Conservation (phyloP, 2,888 invertebrate genomes). For the Perdita meconis region DNA sequence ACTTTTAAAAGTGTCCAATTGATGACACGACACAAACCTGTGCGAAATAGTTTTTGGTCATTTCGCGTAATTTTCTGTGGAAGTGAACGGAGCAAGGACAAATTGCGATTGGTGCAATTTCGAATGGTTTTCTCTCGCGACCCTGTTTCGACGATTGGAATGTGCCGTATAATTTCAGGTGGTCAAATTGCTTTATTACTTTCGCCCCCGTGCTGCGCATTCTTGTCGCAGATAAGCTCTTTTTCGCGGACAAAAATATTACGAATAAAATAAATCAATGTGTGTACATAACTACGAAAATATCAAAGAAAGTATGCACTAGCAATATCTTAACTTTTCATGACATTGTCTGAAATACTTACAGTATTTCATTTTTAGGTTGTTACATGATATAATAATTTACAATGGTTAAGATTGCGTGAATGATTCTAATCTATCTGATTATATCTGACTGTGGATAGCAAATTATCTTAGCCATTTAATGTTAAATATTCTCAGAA, state of each 20-base stretch:
- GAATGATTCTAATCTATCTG: too few species aligned
- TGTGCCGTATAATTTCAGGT: conserved; percentile 47
- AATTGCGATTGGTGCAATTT: conserved; percentile 56
- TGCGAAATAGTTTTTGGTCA: conserved; percentile 31
- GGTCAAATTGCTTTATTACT: conserved; percentile 57
- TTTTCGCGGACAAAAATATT: conserved; percentile 19
- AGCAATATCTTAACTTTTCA: too few species aligned
- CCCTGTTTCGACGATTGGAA: conserved; percentile 53
- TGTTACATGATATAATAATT: too few species aligned
- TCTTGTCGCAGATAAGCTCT: conserved; percentile 17
- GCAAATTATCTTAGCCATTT: too few species aligned
- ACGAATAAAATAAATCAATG: not conserved
- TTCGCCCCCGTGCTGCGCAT: conserved; percentile 43
- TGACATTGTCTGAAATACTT: not conserved
- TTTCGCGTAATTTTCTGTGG: conserved; percentile 36
- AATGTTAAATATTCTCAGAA: too few species aligned
- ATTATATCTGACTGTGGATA: too few species aligned
- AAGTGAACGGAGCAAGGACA: conserved; percentile 55
- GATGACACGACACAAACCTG: not conserved
- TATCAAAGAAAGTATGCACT: not conserved
- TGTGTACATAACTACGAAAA: not conserved
- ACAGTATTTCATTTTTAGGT: too few species aligned
- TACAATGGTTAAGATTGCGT: too few species aligned
- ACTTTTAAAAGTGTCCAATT: not conserved
- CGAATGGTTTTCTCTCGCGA: conserved; percentile 52